Conservation (phyloP, 2,888 invertebrate genomes). For the Trichogramma dendrolimi region DNA sequence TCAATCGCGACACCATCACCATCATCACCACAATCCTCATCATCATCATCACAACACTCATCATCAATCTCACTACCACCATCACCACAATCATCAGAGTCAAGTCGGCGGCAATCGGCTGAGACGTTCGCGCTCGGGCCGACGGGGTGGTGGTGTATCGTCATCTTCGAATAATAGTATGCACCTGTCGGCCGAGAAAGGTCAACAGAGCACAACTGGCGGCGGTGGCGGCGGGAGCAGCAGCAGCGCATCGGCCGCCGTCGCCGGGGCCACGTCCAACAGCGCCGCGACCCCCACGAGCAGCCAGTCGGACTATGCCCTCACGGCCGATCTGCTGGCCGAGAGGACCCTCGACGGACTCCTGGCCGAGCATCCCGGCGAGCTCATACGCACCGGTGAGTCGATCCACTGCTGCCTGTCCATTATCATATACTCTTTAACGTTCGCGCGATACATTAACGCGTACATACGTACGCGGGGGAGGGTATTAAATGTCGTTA, state of each 20-base stretch:
- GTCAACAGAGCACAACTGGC: conserved; percentile 52
- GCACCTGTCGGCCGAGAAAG: conserved; percentile 78
- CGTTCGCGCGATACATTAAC: too few relatives aligned
- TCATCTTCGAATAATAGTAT: conserved; percentile 55
- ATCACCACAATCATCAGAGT: conserved; percentile 10
- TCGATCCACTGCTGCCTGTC: neutral
- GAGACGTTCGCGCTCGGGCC: conserved; percentile 36
- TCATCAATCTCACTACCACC: conserved; percentile 11
- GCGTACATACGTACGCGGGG: too few relatives aligned
- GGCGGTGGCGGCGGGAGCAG: neutral
- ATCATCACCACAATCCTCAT: conserved; percentile 18
- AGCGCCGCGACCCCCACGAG: conserved; percentile 33
- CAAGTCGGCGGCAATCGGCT: conserved; percentile 6
- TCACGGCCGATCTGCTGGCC: conserved; percentile 78
- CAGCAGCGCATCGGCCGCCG: neutral
- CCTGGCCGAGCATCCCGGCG: conserved; percentile 86
- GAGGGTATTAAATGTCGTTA: too few relatives aligned
- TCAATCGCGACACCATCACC: conserved; percentile 25
- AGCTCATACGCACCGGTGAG: conserved; percentile 83
- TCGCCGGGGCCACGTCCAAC: conserved; percentile 22
- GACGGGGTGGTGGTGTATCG: conserved; percentile 38
- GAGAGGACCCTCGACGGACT: conserved; percentile 81
- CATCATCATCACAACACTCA: conserved; percentile 10
- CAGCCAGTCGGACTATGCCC: conserved; percentile 56
- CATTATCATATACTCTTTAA: too few relatives aligned